These are phyloP conservation scores for Anoplopoma fimbria DNA, from an alignment of 2,113 vertebrate genomes.

Conservation along the genomic window DNA sequence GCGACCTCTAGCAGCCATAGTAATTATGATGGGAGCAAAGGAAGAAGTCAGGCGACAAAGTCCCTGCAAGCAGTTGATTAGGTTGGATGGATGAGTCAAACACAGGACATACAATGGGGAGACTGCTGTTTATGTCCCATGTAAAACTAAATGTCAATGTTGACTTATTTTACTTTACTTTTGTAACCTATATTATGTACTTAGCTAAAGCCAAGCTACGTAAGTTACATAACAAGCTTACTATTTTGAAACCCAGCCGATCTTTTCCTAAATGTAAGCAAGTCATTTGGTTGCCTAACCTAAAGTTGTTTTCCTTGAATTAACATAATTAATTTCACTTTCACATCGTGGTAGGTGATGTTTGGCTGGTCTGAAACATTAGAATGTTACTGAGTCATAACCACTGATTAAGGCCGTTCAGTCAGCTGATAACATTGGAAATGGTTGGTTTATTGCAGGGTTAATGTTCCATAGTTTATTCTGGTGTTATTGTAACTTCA, in stretches of 20 bases:
- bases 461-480: not conserved
- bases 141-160: not conserved
- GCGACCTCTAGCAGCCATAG: not conserved
- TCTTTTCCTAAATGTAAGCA: too few relatives aligned
- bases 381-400: not conserved
- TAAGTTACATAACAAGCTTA: not conserved
- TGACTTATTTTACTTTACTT: not conserved
- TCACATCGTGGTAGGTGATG: not conserved
- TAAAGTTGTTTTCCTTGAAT: not conserved
- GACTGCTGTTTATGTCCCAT: not conserved
- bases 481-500: not conserved
- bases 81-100: not conserved
- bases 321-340: not conserved
- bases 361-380: not conserved
- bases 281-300: not conserved
- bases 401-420: not conserved
- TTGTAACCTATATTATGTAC: too few relatives aligned
- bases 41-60: not conserved
- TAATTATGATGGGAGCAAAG: not conserved
- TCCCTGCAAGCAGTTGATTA: not conserved
- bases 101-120: too few relatives aligned
- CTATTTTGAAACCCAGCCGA: too few relatives aligned
- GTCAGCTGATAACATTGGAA: not conserved
- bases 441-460: not conserved
- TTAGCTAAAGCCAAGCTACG: too few relatives aligned